Base-by-base conservation (phyloP, 1,140 invertebrate genomes). In the Drosophila kanapiae region DNA sequence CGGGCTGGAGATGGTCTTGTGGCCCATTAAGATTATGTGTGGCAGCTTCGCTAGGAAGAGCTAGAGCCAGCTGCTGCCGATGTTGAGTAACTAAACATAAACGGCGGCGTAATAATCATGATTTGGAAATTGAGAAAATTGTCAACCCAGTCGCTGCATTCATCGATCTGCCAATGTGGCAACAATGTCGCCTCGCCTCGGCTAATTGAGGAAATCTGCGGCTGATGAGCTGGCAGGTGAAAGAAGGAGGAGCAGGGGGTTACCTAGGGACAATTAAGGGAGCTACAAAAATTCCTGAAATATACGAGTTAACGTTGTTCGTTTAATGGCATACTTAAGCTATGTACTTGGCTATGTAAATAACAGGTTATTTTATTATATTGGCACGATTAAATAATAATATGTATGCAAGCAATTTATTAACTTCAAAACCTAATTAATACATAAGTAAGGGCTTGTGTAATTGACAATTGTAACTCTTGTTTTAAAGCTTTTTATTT, bases 11-110 rank as follows among this genome's bases (percentile, higher is more conserved):
- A 35, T 29, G 33, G 16, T 6, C 27, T 16, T 43, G 29, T 31
- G 54, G 70, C 57, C 63, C 75, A 78, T 78, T 78, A 78, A 61
- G 75, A 69, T 78, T 77, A 78, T 75, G 49, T 72, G 29, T 59
- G 51, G 67, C 68, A 71, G 51, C 49, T 53, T 67, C 51, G 49
- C 67, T 70, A 67, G 61, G 42, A 43, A 33, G 31, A 33, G 31
- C 63, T 13, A 18, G 29, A 18, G 10, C 16, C 14, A 53, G 40
- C 53, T 57, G 11, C 33, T 13, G 49, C 29, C 6, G 2, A n/a
- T 29, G 69, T 75, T 75, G 58, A 40, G 58, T 54, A 75, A 75
- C 69, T 72, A n/a, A n/a, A 23, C 23, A 23, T 23, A 31, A 37
- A 35, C 13, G 45, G 14, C 63, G 42, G 4, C 31, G 69, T 42